Base-by-base conservation (phyloP, 2,888 invertebrate species). In the Allophyes oxyacanthae region DNA sequence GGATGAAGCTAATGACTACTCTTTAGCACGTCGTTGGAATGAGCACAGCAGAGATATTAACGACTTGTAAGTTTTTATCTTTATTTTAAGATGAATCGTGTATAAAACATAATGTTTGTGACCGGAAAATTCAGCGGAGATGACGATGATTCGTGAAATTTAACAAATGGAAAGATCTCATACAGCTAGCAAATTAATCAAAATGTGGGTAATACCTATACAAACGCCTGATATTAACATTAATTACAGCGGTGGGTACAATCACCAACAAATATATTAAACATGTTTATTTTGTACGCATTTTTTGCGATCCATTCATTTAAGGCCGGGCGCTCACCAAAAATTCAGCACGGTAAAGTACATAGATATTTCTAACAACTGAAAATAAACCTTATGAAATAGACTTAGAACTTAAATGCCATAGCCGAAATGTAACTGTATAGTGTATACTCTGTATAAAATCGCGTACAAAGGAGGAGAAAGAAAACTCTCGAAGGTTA, bases 1-100 rank as follows among this genome's bases (percentile, higher is more conserved):
- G 71, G 74, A 64, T 53, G 45, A 15, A 51, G 53, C 55, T 70
- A 76, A 74, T 64, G 61, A 55, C 57, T 40, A 58, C 66, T 59
- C 58, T 70, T 76, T 70, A 76, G 34, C 73, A 66, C 58, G 8
- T 68, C 46, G 40, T 60, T 65, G 43, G 20, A 60, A 56, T 59
- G 57, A 68, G 55, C 48, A 52, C 62, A 61, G 33, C 52, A 61
- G 42, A 41, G 49, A 59, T 64, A 14, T 45, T 61, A 53, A 66
- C 50, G 42, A 50, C 44, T 41, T 34, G 25, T 43, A 38, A 25
- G 38, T 10, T 38, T 33, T 3, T 20, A 20, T 11, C 11, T n/a
- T 20, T 11, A 11, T 25, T 26, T 25, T 5, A 26, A 20, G 38
- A 40, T 36, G n/a, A 32, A n/a, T n/a, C 20, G 20, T 20, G 8